These are phyloP conservation scores for Grantiella picta DNA, from an alignment of 2,113 vertebrate species.

Conservation along the genomic window DNA sequence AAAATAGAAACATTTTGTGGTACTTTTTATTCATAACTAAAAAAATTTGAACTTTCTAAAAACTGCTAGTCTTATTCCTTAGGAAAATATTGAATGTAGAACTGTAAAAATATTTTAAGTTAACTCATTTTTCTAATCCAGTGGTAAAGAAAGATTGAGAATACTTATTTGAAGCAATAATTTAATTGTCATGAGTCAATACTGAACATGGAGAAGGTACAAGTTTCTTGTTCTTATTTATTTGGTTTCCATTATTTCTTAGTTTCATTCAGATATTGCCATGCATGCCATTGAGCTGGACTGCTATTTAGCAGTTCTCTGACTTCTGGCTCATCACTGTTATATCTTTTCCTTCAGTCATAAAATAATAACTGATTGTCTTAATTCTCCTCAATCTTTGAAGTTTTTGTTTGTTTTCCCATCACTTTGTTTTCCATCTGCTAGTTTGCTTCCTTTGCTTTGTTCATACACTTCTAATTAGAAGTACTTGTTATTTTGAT, in stretches of 20 bases:
- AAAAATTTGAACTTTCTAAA: not conserved
- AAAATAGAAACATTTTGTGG: not conserved
- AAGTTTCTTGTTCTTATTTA: not conserved
- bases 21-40: not conserved
- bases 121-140: not conserved
- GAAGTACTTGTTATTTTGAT: conserved; percentile 1
- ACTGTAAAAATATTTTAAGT: not conserved
- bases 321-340: not conserved
- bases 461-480: not conserved
- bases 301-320: not conserved
- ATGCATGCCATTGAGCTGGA: not conserved
- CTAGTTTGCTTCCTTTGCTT: conserved; percentile 9
- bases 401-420: not conserved
- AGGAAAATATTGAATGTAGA: not conserved
- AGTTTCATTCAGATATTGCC: not conserved
- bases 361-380: not conserved
- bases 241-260: not conserved
- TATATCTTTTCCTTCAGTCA: not conserved
- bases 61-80: not conserved
- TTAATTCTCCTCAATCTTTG: not conserved
- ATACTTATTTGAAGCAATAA: not conserved
- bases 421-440: not conserved
- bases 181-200: not conserved
- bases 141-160: not conserved
- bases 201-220: not conserved